These are phyloP conservation scores for Caenorhabditis uteleia DNA, from an alignment of 2,888 invertebrate genomes.

Conservation along the genomic window DNA sequence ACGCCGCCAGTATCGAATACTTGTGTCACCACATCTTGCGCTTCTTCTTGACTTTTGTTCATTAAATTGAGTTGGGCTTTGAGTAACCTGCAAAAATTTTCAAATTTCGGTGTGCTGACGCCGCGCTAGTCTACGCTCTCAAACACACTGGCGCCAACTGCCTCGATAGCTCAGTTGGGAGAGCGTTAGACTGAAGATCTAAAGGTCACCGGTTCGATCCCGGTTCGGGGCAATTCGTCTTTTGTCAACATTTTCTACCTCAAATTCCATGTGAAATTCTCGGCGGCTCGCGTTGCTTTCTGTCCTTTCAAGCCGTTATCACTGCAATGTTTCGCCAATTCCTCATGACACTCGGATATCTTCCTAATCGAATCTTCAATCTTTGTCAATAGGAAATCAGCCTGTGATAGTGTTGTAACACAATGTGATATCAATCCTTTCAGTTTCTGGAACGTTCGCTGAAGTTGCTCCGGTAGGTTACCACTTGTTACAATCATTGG, in stretches of 20 bases:
- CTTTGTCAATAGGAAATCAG: constrained; percentile 56
- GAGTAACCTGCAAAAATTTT: constrained; percentile 72
- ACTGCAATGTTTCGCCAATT: constrained; percentile 71
- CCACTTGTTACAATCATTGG: constrained; percentile 53
- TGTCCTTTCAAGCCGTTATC: constrained; percentile 73
- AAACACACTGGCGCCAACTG: too few relatives aligned
- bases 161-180: constrained; percentile 68
- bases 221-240: constrained; percentile 61
- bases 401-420: constrained; percentile 44
- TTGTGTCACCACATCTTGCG: constrained; percentile 73
- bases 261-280: constrained; percentile 51
- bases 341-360: constrained; percentile 71
- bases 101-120: too few relatives aligned
- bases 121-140: too few relatives aligned
- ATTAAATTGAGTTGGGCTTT: constrained; percentile 74
- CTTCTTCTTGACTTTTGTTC: constrained; percentile 73
- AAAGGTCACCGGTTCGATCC: constrained; percentile 70
- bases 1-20: constrained; percentile 65
- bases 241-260: constrained; percentile 8
- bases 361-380: constrained; percentile 66
- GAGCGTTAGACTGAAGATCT: constrained; percentile 70
- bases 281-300: constrained; percentile 69
- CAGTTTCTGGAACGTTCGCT: constrained; percentile 61
- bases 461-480: constrained; percentile 65
- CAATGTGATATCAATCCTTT: constrained; percentile 57